Conservation (phyloP, 2,113 vertebrate genomes). For the Parus major region DNA sequence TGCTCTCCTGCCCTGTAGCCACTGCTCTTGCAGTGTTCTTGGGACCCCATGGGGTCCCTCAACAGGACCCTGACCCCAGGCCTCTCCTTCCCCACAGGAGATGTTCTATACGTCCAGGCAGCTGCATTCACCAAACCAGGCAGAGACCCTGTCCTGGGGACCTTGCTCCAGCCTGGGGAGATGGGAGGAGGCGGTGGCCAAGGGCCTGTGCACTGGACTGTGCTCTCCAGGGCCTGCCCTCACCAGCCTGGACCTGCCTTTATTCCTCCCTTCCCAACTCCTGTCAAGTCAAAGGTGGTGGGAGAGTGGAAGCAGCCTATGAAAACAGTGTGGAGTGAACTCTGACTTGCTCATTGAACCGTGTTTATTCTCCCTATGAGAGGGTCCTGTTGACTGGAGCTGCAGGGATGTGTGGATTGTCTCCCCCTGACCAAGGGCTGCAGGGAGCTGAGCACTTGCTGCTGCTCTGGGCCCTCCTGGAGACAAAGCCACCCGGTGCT, state of each 20-base stretch:
- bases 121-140: background rate
- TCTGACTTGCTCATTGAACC: background rate
- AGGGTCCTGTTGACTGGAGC: background rate
- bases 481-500: background rate
- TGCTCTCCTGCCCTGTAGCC: background rate
- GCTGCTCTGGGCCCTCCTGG: background rate
- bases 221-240: background rate
- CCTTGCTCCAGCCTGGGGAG: background rate
- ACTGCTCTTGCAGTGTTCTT: fast-evolving
- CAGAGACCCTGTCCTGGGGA: background rate
- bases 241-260: background rate
- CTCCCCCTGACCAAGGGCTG: fast-evolving
- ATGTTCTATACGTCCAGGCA: background rate
- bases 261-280: background rate
- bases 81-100: fast-evolving
- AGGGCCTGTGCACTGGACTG: background rate
- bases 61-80: background rate
- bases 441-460: background rate
- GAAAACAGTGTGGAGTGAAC: background rate
- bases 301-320: background rate
- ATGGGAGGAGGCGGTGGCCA: background rate
- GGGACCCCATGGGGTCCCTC: fast-evolving
- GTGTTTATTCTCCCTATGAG: background rate
- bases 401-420: fast-evolving
- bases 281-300: background rate